Conservation (phyloP, 1,140 invertebrate genomes). For the Daktulosphaira vitifoliae region DNA sequence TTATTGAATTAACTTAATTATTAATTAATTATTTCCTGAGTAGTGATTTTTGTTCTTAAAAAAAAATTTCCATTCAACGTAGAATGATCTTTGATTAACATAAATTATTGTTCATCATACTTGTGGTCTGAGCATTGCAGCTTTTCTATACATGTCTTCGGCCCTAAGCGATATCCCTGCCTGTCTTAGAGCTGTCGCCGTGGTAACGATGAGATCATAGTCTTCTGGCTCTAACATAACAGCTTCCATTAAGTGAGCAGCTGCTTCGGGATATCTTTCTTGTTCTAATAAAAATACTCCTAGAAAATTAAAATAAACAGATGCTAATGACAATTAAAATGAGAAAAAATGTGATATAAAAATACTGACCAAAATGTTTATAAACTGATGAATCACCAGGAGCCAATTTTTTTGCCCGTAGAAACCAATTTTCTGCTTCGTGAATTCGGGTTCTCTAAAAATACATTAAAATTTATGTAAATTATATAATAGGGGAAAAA, state of each 20-base stretch:
- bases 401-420: constrained; percentile 70
- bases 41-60: too few relatives aligned
- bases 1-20: too few relatives aligned
- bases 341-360: neutral
- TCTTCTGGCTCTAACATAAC: constrained; percentile 65
- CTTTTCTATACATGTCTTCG: constrained; percentile 73
- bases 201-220: constrained; percentile 73
- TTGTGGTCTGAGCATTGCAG: constrained; percentile 56
- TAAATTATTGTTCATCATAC: too few relatives aligned
- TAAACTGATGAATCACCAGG: constrained; percentile 72
- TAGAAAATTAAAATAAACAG: constrained; percentile 46
- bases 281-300: constrained; percentile 77
- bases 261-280: constrained; percentile 69
- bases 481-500: neutral
- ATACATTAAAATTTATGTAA: constrained; percentile 28
- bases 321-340: neutral
- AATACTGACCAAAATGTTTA: constrained; percentile 70
- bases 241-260: constrained; percentile 63
- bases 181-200: constrained; percentile 74
- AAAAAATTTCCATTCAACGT: too few relatives aligned
- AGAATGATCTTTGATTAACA: too few relatives aligned
- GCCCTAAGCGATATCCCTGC: constrained; percentile 66
- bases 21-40: too few relatives aligned
- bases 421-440: constrained; percentile 84
- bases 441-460: constrained; percentile 64